These are phyloP conservation scores for Gavialis gangeticus DNA, from an alignment of 2,113 vertebrate genomes.

Conservation along the genomic window DNA sequence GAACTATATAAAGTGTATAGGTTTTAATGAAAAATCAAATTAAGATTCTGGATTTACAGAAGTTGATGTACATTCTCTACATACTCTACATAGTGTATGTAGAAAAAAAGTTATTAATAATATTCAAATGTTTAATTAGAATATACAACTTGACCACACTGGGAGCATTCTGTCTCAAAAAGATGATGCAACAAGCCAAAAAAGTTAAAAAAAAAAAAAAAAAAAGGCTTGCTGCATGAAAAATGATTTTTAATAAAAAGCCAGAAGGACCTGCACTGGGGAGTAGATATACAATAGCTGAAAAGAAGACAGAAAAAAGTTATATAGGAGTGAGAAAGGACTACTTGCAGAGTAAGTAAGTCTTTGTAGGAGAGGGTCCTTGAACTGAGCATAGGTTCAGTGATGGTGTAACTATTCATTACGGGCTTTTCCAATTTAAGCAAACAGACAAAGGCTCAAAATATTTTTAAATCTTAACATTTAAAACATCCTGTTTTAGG, in stretches of 20 bases:
- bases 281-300: neutral
- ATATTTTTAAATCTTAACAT: neutral
- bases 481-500: neutral
- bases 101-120: conserved; percentile 8
- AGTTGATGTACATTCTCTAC: neutral
- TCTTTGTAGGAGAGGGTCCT: neutral
- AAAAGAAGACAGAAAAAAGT: neutral
- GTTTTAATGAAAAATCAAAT: conserved; percentile 57
- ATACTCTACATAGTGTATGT: neutral
- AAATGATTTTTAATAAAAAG: conserved; percentile 54
- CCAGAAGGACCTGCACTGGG: neutral
- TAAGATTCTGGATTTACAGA: conserved; percentile 56
- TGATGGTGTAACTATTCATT: neutral
- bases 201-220: conserved; percentile 52
- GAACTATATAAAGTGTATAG: conserved; percentile 51
- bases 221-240: neutral
- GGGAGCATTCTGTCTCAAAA: conserved; percentile 59
- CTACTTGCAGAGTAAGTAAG: neutral
- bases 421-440: neutral
- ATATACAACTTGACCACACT: neutral
- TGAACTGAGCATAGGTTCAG: fast-evolving
- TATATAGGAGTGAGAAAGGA: neutral
- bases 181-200: conserved; percentile 27
- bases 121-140: neutral
- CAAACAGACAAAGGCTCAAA: neutral